Percentiles rank a stretch among this genome's conserved stretches.
phyloP scores from a whole-genome alignment of 2,797 vertebrate genomes.

The Trachurus trachurus region DNA sequence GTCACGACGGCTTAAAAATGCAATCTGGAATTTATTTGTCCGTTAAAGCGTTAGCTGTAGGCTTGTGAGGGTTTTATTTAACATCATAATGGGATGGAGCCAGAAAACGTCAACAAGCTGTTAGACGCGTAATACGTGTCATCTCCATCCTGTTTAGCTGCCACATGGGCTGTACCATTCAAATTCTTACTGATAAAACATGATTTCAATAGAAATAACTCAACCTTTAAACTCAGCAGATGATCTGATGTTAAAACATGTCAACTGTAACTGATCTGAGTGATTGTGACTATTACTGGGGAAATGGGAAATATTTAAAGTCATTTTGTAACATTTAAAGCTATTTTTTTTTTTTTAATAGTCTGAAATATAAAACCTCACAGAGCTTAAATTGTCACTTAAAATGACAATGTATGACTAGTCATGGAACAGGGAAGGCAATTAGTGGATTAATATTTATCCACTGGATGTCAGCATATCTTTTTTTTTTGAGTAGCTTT shows the following conservation, averaged over 20 bases:
- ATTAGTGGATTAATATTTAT: background rate
- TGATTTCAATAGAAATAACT: background rate
- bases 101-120: slow-evolving; percentile 41
- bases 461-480: background rate
- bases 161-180: background rate
- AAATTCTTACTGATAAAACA: background rate
- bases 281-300: background rate
- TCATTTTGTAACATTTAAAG: background rate
- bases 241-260: background rate
- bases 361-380: no score
- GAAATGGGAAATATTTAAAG: background rate
- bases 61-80: slow-evolving; percentile 37
- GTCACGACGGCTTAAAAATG: slow-evolving; percentile 40
- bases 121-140: slow-evolving; percentile 31
- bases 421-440: background rate
- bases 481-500: background rate
- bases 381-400: no score
- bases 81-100: slow-evolving; percentile 46
- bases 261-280: background rate
- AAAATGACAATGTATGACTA: no score
- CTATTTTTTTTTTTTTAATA: no score
- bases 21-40: slow-evolving; percentile 59
- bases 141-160: slow-evolving; percentile 17
- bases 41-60: slow-evolving; percentile 38
- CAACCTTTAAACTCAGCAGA: background rate